phyloP scores from a whole-genome alignment of 2,113 vertebrate genomes.

The Amia ocellicauda region DNA sequence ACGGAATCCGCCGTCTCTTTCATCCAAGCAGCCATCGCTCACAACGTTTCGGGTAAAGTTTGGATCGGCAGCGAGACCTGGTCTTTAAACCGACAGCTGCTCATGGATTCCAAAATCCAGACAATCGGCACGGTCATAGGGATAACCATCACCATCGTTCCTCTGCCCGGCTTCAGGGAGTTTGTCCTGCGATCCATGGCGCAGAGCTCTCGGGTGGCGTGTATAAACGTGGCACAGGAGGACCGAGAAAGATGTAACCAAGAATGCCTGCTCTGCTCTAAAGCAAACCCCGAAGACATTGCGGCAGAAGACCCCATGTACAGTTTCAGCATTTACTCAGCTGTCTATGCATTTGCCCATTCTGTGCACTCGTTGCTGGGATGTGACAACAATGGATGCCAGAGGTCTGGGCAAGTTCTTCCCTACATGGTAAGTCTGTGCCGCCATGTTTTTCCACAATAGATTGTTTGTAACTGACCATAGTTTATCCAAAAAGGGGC shows the following conservation, averaged over 20 bases:
- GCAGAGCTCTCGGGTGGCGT: not conserved
- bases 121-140: constrained; percentile 44
- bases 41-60: constrained; percentile 48
- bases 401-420: no score
- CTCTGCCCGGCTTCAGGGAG: constrained; percentile 31
- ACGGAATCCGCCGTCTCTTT: not conserved
- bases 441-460: no score
- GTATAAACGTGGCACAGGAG: rapidly evolving
- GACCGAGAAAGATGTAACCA: constrained; percentile 31
- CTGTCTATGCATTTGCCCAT: no score
- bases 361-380: no score
- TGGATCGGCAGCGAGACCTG: constrained; percentile 61
- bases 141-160: constrained; percentile 19
- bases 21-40: constrained; percentile 48
- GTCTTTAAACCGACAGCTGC: constrained; percentile 30
- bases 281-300: rapidly evolving
- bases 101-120: constrained; percentile 37
- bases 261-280: constrained; percentile 26
- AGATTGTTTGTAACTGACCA: no score
- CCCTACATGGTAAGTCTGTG: no score
- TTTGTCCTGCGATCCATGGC: constrained; percentile 22
- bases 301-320: no score
- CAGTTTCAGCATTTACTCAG: no score
- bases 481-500: no score
- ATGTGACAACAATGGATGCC: no score